phyloP scores from a whole-genome alignment of 2,797 vertebrate species.

The Onychomys arenicola region DNA sequence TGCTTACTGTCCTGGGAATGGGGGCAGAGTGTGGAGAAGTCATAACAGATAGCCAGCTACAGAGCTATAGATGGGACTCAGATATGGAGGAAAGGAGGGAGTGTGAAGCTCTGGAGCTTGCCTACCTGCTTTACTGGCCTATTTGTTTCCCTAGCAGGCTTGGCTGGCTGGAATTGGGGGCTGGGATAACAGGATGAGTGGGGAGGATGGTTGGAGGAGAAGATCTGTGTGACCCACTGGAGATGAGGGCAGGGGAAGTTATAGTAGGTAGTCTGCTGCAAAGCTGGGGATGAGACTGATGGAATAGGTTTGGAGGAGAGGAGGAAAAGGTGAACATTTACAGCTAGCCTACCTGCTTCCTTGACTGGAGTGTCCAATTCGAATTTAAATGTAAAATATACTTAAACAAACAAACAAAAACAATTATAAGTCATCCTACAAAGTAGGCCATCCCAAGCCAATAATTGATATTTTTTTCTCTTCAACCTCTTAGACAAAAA shows the following conservation, averaged over 20 bases:
- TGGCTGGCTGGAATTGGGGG: neutral
- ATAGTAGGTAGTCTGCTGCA: neutral
- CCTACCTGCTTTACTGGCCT: neutral
- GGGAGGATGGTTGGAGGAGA: neutral
- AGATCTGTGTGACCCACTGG: neutral
- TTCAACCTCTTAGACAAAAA: conserved; percentile 35
- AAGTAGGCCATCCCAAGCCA: neutral
- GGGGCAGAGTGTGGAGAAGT: neutral
- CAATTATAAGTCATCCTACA: neutral
- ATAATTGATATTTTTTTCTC: conserved; percentile 50
- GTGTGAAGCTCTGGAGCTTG: neutral
- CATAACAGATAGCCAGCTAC: neutral
- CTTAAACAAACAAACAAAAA: neutral
- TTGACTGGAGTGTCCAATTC: neutral
- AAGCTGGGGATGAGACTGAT: neutral
- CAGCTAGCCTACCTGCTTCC: neutral
- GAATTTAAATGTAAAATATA: conserved; percentile 55
- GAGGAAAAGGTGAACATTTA: neutral
- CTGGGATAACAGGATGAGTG: neutral
- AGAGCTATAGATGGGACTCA: neutral
- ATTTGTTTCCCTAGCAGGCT: neutral
- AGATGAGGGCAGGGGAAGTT: neutral
- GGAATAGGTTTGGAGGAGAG: neutral
- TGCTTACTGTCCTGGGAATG: neutral
- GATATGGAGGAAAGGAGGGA: neutral